phyloP scores from a whole-genome alignment of 2,888 invertebrate genomes.

The Temnothorax ravouxi region DNA sequence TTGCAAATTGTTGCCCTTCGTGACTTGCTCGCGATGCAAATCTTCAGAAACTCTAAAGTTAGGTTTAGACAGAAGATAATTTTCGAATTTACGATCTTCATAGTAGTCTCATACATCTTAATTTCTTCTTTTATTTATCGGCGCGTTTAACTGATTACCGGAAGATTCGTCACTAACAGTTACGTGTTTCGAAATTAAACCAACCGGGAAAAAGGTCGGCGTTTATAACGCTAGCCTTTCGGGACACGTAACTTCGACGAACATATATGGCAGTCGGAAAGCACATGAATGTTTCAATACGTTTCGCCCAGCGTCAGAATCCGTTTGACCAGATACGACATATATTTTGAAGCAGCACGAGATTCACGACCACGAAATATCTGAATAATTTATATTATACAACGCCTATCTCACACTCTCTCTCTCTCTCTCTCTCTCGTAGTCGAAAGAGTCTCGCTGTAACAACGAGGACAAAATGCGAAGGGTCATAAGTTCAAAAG shows the following conservation, averaged over 20 bases:
- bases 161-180: background rate
- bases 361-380: conserved; percentile 50
- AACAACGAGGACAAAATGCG: conserved; percentile 46
- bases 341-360: background rate
- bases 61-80: background rate
- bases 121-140: background rate
- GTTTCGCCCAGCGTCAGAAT: conserved; percentile 18
- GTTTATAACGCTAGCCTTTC: conserved; percentile 18
- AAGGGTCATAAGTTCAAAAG: conserved; percentile 82
- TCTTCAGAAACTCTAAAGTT: conserved; percentile 35
- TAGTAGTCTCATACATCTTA: conserved; percentile 11
- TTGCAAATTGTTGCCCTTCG: conserved; percentile 29
- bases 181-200: conserved; percentile 2
- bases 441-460: conserved; percentile 17
- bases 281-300: conserved; percentile 58
- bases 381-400: conserved; percentile 71
- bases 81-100: background rate
- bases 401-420: conserved; percentile 29
- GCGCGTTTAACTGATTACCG: conserved; percentile 12
- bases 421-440: conserved; percentile 17
- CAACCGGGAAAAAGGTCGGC: background rate
- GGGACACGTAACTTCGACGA: conserved; percentile 17
- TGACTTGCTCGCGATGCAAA: conserved; percentile 21
- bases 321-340: conserved; percentile 37
- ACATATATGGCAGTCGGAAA: conserved; percentile 23